Evolutionary conservation across 2,888 invertebrate genomes (phyloP).

Genomic region (Hybos culiciformis): DNA sequence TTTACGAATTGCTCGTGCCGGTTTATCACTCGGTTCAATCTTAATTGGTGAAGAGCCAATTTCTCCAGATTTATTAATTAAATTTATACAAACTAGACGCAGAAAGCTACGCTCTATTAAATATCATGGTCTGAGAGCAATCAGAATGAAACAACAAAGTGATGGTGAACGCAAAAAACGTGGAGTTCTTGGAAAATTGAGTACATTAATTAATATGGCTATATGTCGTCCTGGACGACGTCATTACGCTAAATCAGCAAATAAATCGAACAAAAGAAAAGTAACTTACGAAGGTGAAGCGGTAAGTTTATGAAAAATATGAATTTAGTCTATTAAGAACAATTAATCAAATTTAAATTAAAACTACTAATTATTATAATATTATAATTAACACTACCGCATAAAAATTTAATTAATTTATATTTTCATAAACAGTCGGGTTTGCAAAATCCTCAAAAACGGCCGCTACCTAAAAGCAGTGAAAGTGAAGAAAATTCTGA

Average conservation of each 20-base stretch:
- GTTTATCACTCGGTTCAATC: slow-evolving; percentile 23
- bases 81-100: slow-evolving; percentile 28
- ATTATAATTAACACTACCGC: too few species aligned
- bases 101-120: slow-evolving; percentile 27
- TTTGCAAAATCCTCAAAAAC: slow-evolving; percentile 10
- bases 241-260: too few species aligned
- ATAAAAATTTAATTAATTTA: too few species aligned
- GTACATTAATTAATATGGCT: slow-evolving; percentile 20
- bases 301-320: too few species aligned
- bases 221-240: slow-evolving; percentile 25
- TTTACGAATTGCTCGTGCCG: slow-evolving; percentile 24
- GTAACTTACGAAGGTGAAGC: too few species aligned
- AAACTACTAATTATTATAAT: too few species aligned
- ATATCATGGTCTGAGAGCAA: slow-evolving; percentile 22
- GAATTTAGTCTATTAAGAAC: too few species aligned
- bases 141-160: slow-evolving; percentile 17
- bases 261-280: too few species aligned
- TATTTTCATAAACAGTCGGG: not conserved
- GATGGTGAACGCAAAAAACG: slow-evolving; percentile 10
- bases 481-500: slow-evolving; percentile 8
- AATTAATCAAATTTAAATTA: too few species aligned
- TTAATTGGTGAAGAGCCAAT: slow-evolving; percentile 27
- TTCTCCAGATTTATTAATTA: slow-evolving; percentile 23
- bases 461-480: slow-evolving; percentile 19
- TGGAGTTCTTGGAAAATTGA: slow-evolving; percentile 17